Evolutionary conservation across 2,113 vertebrate species (phyloP).

Genomic region (Scalopus aquaticus): DNA sequence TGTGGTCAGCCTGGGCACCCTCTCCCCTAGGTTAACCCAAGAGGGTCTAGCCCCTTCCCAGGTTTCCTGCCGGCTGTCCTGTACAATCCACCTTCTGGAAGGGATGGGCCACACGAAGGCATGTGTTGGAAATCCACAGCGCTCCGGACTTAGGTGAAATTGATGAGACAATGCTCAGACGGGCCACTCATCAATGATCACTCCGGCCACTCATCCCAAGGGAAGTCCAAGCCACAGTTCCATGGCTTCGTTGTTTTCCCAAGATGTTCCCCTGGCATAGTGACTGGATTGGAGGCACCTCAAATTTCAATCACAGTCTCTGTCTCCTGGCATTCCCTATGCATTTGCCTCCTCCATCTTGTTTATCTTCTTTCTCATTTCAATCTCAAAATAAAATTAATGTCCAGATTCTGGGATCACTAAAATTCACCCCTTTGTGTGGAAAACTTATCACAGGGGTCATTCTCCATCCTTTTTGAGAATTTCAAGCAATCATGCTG

Average conservation of each 20-base stretch:
- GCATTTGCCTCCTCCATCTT: neutral
- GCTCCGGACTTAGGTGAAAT: neutral
- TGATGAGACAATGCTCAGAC: neutral
- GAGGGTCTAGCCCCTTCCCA: neutral
- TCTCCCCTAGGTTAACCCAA: neutral
- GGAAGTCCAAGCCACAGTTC: neutral
- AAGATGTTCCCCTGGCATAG: neutral
- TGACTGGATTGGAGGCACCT: neutral
- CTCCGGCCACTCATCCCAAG: neutral
- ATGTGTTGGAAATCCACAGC: neutral
- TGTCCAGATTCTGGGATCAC: neutral
- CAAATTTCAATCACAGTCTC: neutral
- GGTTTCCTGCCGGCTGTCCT: neutral
- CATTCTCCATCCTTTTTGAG: neutral
- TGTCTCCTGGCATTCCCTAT: neutral
- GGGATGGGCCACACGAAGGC: neutral
- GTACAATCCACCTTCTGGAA: neutral
- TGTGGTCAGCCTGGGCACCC: neutral
- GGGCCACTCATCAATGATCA: neutral
- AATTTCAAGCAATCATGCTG: neutral
- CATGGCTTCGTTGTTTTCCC: neutral
- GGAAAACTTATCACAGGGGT: neutral
- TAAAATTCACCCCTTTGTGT: neutral
- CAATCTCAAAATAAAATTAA: neutral
- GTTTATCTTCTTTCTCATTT: conserved; percentile 8